Evolutionary conservation across 2,113 vertebrate species (phyloP), one percentile per base, ranked within the genome.

Genomic region (Pachyramphus minor): DNA sequence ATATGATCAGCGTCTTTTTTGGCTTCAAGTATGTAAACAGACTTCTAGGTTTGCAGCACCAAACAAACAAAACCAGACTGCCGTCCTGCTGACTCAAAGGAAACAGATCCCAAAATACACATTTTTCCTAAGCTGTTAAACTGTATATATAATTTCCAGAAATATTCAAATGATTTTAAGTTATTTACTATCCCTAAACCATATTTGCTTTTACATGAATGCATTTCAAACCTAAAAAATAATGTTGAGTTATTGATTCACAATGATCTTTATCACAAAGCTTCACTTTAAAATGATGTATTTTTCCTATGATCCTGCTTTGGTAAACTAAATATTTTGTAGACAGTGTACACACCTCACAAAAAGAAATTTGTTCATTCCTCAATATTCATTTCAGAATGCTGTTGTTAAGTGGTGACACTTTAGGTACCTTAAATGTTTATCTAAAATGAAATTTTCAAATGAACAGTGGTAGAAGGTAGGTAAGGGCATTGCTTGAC

Each of bases 331-430:
- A 92, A 27, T 60, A 64, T 60, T 63, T 73, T 80, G 14, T 64
- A 44, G 9, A 45, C 9, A 28, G 2, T 42, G 4, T 33, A 16
- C 8, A 62, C 1, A 22, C 3, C 5, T 47, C 18, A 47, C 3
- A 45, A 64, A 28, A 74, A 72, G 7, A 83, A 64, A 77, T 41
- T 20, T 0, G 1, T 68, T 68, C 0, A 19, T 72, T 67, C 12
- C 5, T 83, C 10, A 75, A 5, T 24, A 35, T 2, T 39, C 0
- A 12, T 52, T 93, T 63, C 12, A 75, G 14, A 75, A 79, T 59
- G 8, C 18, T 3, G 1, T 25, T 55, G 8, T 49, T 75, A 42
- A 24, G 8, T 37, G 30, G 11, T 37, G 14, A 19, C 2, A 45
- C 2, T 56, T 58, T 53, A 62, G 35, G 71, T 42, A 21, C 5